A percentile compares a stretch with the other conserved stretches of the same genome.
These are phyloP conservation scores for Sarcophaga variegata DNA, from an alignment of 2,888 invertebrate species.

Conservation along the genomic window DNA sequence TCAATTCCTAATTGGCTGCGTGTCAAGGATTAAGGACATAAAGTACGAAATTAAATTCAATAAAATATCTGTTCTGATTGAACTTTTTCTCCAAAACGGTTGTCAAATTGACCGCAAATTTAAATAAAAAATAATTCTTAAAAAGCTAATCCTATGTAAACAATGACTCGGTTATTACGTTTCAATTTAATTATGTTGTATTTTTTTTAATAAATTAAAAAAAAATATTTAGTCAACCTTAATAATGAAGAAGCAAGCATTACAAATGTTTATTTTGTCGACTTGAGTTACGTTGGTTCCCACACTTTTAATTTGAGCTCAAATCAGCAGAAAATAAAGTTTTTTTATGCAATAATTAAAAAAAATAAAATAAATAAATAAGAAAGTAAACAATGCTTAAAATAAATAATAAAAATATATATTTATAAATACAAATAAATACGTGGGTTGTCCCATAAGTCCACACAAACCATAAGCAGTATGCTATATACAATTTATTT, in stretches of 20 bases:
- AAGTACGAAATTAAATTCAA: constrained; percentile 23
- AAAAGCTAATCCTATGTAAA: background rate
- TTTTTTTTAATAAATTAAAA: background rate
- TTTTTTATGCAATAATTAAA: constrained; percentile 62
- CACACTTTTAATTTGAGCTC: constrained; percentile 60
- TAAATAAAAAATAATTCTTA: constrained; percentile 21
- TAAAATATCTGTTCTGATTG: constrained; percentile 22
- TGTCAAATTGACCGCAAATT: constrained; percentile 57
- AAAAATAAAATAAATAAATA: constrained; percentile 30
- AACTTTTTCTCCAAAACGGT: constrained; percentile 13
- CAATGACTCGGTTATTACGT: background rate
- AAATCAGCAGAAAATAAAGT: constrained; percentile 62
- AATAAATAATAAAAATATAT: constrained; percentile 23
- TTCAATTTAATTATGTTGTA: background rate
- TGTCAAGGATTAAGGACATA: constrained; percentile 65
- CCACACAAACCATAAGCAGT: no score
- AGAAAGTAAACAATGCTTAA: constrained; percentile 47
- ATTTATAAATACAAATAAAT: constrained; percentile 36
- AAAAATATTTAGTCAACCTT: constrained; percentile 31
- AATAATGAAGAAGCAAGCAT: constrained; percentile 33
- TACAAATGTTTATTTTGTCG: constrained; percentile 57
- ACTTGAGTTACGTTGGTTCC: constrained; percentile 66
- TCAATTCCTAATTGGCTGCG: constrained; percentile 70
- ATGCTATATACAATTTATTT: no score
- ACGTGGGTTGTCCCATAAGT: background rate